Conservation (phyloP, 2,797 vertebrate genomes). For the Sebastes vulpes region DNA sequence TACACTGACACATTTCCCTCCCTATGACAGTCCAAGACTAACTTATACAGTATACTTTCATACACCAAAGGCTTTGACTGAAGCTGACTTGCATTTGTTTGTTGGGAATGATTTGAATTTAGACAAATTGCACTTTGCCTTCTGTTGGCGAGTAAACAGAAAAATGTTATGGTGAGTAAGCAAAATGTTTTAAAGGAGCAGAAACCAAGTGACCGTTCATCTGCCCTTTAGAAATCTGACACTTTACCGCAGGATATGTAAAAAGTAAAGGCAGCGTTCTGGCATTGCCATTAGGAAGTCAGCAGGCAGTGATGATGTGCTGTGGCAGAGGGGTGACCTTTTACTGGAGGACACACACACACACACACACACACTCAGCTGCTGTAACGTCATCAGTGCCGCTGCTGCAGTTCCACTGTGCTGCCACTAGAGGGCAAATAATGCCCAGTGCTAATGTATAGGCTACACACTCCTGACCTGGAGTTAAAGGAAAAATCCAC, state of each 20-base stretch:
- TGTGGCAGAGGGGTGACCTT: conserved; percentile 84
- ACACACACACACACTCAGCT: conserved; percentile 49
- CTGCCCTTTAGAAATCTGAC: conserved; percentile 47
- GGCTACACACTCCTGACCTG: conserved; percentile 37
- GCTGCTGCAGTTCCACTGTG: conserved; percentile 21
- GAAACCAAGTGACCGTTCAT: background rate
- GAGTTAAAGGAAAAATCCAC: conserved; percentile 49
- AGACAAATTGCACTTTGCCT: background rate
- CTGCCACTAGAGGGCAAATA: conserved; percentile 72
- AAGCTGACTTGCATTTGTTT: background rate
- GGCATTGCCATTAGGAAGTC: conserved; percentile 61
- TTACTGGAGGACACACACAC: conserved; percentile 83
- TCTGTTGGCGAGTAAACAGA: background rate
- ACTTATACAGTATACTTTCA: background rate
- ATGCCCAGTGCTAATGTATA: conserved; percentile 12
- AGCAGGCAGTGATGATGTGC: conserved; percentile 73
- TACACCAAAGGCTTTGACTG: background rate
- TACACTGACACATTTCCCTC: conserved; percentile 18
- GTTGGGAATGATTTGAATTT: background rate
- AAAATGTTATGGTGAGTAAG: background rate
- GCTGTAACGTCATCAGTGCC: conserved; percentile 78
- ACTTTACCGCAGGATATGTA: conserved; percentile 34
- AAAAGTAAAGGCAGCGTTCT: conserved; percentile 48
- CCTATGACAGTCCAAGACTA: background rate
- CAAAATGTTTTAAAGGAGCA: conserved; percentile 10